Conservation (phyloP, 2,888 invertebrate genomes). For the Drosophila tanythrix region DNA sequence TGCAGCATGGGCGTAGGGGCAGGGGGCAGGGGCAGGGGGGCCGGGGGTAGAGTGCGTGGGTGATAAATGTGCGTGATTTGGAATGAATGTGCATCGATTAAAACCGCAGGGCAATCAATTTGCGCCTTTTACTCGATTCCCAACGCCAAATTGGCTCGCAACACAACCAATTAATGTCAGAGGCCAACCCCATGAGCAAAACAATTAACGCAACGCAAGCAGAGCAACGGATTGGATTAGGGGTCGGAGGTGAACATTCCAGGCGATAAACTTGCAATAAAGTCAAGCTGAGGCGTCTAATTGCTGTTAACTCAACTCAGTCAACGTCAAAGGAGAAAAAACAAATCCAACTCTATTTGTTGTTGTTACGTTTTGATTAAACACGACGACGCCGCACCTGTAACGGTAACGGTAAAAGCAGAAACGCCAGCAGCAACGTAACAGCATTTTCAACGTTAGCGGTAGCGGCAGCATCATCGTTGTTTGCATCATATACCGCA, state of each 20-base stretch:
- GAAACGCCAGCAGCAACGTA: conserved; percentile 7
- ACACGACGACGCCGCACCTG: conserved; percentile 43
- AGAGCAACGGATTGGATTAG: not conserved
- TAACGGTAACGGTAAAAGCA: conserved; percentile 9
- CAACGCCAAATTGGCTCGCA: conserved; percentile 67
- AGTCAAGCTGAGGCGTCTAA: conserved; percentile 75
- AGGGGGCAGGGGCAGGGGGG: not conserved
- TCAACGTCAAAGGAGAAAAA: conserved; percentile 15
- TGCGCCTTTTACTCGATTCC: conserved; percentile 74
- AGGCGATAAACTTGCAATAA: conserved; percentile 77
- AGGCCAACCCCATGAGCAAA: conserved; percentile 47
- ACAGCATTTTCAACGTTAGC: conserved; percentile 8
- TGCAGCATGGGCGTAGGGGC: conserved; percentile 36
- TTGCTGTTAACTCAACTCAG: conserved; percentile 75
- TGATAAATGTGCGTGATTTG: conserved; percentile 82
- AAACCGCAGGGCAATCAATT: conserved; percentile 83
- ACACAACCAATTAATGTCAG: conserved; percentile 80
- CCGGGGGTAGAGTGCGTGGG: conserved; percentile 49
- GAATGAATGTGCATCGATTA: conserved; percentile 82
- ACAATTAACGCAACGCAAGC: conserved; percentile 48
- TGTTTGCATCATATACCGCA: conserved; percentile 76
- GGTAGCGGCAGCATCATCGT: conserved; percentile 48
- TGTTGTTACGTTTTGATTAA: conserved; percentile 60
- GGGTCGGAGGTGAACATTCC: conserved; percentile 48
- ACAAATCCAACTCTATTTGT: conserved; percentile 10